Percentiles rank a stretch among this genome's conserved stretches.
These are phyloP conservation scores for Coptodon bakossiorum DNA, from an alignment of 2,113 vertebrate genomes.

Conservation along the genomic window DNA sequence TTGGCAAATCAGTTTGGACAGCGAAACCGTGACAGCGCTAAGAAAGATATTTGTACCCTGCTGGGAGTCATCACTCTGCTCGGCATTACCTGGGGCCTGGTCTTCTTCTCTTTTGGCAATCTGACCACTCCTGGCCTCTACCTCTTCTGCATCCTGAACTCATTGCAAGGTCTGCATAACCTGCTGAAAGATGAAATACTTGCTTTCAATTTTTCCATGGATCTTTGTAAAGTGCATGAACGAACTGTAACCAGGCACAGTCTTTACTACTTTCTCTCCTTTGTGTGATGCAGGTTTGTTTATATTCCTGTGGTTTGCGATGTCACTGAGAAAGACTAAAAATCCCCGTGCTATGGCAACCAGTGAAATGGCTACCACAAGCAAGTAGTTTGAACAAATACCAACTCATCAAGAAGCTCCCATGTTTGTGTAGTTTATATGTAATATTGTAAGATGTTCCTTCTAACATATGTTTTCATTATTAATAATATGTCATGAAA, in stretches of 20 bases:
- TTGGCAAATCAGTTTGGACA: neutral
- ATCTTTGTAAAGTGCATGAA: neutral
- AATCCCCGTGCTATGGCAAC: rapidly evolving
- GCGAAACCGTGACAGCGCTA: neutral
- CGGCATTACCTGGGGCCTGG: constrained; percentile 48
- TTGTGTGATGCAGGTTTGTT: constrained; percentile 24
- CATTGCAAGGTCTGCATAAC: constrained; percentile 45
- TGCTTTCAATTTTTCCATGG: neutral
- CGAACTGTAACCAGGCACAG: neutral
- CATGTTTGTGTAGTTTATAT: neutral
- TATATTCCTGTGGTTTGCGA: constrained; percentile 41
- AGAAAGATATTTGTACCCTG: constrained; percentile 9
- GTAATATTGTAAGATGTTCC: neutral
- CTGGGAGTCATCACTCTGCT: constrained; percentile 46
- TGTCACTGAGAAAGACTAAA: neutral
- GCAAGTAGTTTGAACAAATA: neutral
- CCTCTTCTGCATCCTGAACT: constrained; percentile 51
- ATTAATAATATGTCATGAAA: neutral
- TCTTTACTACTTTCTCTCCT: neutral
- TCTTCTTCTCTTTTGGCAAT: constrained; percentile 41
- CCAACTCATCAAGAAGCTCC: neutral
- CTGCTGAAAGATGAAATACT: neutral
- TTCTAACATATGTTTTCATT: neutral
- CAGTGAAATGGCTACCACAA: neutral
- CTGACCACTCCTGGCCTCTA: constrained; percentile 34